These are phyloP conservation scores for Podarcis raffonei DNA, from an alignment of 2,113 vertebrate genomes.

Conservation along the genomic window DNA sequence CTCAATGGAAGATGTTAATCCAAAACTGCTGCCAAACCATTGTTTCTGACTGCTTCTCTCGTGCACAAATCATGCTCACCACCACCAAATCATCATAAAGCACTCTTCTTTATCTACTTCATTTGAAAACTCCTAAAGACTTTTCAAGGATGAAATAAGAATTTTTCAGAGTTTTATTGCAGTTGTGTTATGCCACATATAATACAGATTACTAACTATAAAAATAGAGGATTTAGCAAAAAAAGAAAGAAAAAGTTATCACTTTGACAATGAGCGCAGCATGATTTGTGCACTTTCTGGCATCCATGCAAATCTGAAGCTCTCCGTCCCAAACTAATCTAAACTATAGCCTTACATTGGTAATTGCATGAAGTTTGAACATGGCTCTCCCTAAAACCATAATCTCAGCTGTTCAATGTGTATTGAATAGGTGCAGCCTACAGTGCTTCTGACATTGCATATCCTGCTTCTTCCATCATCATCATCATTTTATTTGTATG, in stretches of 20 bases:
- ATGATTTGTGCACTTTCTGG: not conserved
- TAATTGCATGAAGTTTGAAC: not conserved
- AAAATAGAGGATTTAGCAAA: not conserved
- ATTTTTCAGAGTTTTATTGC: not conserved
- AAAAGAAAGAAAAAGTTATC: not conserved
- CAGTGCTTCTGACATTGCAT: too few species aligned
- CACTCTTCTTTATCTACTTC: not conserved
- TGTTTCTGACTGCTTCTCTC: accelerated
- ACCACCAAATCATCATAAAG: not conserved
- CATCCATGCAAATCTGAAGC: not conserved
- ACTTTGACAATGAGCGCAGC: not conserved
- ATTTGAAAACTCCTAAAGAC: not conserved
- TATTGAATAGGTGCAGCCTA: too few species aligned
- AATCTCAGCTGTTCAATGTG: not conserved
- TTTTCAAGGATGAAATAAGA: conserved; percentile 10
- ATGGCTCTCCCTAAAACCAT: not conserved
- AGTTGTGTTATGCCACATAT: not conserved
- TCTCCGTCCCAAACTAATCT: not conserved
- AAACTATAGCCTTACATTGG: not conserved
- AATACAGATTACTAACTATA: not conserved
- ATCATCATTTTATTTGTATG: too few species aligned
- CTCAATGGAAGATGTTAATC: not conserved
- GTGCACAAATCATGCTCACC: not conserved
- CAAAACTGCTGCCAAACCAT: too few species aligned
- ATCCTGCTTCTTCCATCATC: too few species aligned